Evolutionary conservation across 2,797 vertebrate species (phyloP).

Genomic region (Sciurus carolinensis): DNA sequence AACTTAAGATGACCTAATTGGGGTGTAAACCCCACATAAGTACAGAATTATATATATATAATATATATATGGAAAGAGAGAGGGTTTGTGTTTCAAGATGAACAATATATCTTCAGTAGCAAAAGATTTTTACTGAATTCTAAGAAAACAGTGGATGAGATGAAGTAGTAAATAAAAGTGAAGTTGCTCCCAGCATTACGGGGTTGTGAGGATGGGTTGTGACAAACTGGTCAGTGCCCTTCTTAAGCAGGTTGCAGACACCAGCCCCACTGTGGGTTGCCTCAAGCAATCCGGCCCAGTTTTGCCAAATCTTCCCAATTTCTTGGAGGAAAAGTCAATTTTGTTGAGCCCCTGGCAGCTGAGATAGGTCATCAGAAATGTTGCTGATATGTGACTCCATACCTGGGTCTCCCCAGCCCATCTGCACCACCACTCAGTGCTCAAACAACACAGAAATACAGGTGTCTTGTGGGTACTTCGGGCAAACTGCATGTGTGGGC

Average conservation of each 20-base stretch:
- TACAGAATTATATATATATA: not conserved
- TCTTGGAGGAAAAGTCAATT: not conserved
- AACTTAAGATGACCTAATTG: not conserved
- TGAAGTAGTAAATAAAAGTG: not conserved
- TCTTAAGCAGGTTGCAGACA: not conserved
- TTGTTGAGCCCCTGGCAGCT: not conserved
- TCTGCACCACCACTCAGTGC: not conserved
- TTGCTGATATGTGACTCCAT: not conserved
- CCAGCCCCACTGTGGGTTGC: not conserved
- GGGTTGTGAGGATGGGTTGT: fast-evolving
- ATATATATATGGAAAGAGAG: not conserved
- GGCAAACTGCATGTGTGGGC: not conserved
- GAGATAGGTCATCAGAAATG: not conserved
- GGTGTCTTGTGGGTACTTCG: fast-evolving
- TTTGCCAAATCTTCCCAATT: not conserved
- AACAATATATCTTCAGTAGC: not conserved
- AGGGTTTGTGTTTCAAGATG: not conserved
- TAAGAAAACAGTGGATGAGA: not conserved
- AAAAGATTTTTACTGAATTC: not conserved
- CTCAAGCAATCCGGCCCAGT: not conserved
- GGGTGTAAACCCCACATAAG: too few relatives aligned
- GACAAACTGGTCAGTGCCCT: not conserved
- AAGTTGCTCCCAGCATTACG: not conserved
- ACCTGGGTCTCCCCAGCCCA: not conserved
- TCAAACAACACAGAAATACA: not conserved